Base-by-base conservation (phyloP, 1,140 invertebrate species). In the Proales similis region DNA sequence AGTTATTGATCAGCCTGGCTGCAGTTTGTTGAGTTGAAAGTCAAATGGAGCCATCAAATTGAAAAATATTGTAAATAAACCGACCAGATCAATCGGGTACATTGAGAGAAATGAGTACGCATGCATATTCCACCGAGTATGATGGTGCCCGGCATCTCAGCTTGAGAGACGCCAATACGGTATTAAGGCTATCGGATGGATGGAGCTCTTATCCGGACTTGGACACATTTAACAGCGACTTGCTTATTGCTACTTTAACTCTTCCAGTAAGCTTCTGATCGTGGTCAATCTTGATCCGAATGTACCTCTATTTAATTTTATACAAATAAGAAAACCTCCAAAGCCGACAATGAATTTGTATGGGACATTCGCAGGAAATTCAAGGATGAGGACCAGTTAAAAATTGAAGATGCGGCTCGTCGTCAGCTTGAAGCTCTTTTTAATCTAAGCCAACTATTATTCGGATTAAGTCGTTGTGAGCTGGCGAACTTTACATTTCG, bases 351-450 rank as follows among this genome's bases (percentile, higher is more conserved):
- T 6, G 51, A 42, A 3, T 1, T 11, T 20, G 12, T 4, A 12
- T n/a, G n/a, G n/a, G n/a, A n/a, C n/a, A n/a, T n/a, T n/a, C n/a
- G n/a, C n/a, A n/a, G n/a, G n/a, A n/a, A n/a, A n/a, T n/a, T n/a
- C n/a, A 20, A 57, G 12, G 0, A 3, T 22, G 30, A 27, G 12
- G 20, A 57, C 5, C 22, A 9, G 9, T 9, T 30, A 7, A 7
- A 3, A 12, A 6, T 57, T 11, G 30, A 14, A 14, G 12, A 30
- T 4, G 3, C 39, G 9, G 11, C 57, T 6, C 26, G 32, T 14
- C 57, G 57, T 20, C 57, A 61, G 17, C 27, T 61, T 5, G 57
- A 61, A 12, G 57, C 39, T 17, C 36, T 61, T 4, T 61, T 61
- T 24, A 61, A 61, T 32, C 36, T 61, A 20, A 45, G 42, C 14